Evolutionary conservation across 2,113 vertebrate species (phyloP), one percentile per base, ranked within the genome.

Genomic region (Clarias batrachus): DNA sequence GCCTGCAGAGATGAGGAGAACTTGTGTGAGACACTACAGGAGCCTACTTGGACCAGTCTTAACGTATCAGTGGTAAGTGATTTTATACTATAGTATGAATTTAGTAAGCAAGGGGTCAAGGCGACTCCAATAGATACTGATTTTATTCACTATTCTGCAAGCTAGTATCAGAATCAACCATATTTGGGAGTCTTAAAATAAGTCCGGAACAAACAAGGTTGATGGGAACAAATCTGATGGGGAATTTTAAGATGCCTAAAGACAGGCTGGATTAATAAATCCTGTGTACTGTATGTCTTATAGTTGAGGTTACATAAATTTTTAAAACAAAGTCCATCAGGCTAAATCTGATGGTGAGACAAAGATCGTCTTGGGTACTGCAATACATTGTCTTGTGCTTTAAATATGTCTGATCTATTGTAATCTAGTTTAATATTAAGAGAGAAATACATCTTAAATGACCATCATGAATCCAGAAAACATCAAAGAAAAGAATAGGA

Each of bases 1-100:
- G 97, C 97, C 90, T 99, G 98, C 93, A 97, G 97, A 93, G 94
- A 96, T 91, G 94, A 94, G 13, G 92, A 95, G 91, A 98, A 98
- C 94, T 96, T 95, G 89, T 99, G 98, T 85, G 90, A 95, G 78
- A 95, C 95, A 2, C 93, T 96, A 88, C 95, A 95, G 89, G 96
- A 96, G 87, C 97, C 98, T 12, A 92, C 95, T 78, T 99, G 98
- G 98, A 97, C 97, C 41, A 96, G 95, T 91, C 95, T 99, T 71
- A 98, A 99, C 88, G 96, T 96, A 19, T 99, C 98, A 65, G 97
- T 95, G 94, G 98, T 99, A 90, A 92, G 97, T 92, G 37, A 6
- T 41, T 54, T 81, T 11, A 48, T 14, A 11, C 23, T 10, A 2
- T 19, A 65, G 37, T 19, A 60, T 84, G 23, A 62, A 70, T 10